phyloP scores from a whole-genome alignment of 2,888 invertebrate genomes.

The Harpalus rufipes region DNA sequence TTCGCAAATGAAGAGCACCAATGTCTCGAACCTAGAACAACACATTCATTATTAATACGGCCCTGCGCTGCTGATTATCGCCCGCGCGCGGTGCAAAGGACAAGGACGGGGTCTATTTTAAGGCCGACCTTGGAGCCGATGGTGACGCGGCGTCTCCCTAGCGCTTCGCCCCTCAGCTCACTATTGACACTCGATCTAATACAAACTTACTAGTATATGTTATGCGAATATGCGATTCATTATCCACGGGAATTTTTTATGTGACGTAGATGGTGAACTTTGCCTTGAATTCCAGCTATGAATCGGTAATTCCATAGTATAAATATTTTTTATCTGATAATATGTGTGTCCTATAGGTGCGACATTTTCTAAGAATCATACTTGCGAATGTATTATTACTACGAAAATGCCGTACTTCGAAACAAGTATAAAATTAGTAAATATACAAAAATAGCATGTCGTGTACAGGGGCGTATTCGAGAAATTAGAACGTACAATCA shows the following conservation, averaged over 20 bases:
- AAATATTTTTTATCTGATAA: not conserved
- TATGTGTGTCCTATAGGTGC: not conserved
- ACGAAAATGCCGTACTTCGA: not conserved
- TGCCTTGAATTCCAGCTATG: not conserved
- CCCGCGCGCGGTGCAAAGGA: conserved; percentile 65
- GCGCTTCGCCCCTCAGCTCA: not conserved
- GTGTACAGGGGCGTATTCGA: not conserved
- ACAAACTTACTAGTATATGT: not conserved
- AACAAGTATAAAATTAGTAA: not conserved
- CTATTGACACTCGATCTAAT: not conserved
- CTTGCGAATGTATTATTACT: not conserved
- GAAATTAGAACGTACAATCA: not conserved
- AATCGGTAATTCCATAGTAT: not conserved
- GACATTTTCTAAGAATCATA: not conserved
- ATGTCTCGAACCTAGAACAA: conserved; percentile 49
- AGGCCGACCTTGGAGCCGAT: conserved; percentile 55
- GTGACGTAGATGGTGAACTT: not conserved
- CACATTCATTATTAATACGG: conserved; percentile 61
- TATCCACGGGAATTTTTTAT: not conserved
- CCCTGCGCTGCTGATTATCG: conserved; percentile 58
- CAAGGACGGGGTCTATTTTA: conserved; percentile 65
- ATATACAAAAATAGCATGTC: not conserved
- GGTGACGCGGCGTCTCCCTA: conserved; percentile 48
- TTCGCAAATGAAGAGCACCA: no score
- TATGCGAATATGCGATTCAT: not conserved